Evolutionary conservation across 2,113 vertebrate genomes (phyloP), one percentile per base, ranked within the genome.

Genomic region (Hiodon alosoides): DNA sequence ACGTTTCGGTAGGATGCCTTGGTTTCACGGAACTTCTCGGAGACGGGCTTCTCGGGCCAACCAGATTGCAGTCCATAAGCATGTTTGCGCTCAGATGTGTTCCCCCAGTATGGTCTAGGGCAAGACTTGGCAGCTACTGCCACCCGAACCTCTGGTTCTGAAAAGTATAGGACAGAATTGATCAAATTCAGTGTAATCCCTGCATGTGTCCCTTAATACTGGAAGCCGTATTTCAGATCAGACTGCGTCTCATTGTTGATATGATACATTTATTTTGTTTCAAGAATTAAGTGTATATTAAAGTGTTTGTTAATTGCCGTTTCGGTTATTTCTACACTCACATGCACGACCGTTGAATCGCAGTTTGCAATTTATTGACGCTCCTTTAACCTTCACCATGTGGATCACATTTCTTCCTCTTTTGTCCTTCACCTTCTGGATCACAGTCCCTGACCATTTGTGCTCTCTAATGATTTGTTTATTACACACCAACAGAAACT

Each of bases 391-490:
- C 69, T 71, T 31, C 31, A 8, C 17, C 17, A 7, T 16, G 31
- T 2, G 55, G 48, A 57, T 58, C 74, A n/a, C 48, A 17, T 66
- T 55, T 13, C 50, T n/a, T 59, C 59, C 6, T 60, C 74, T 16
- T 3, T 6, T 67, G 10, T 9, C 2, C 5, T 11, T 3, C 46
- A 48, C 10, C 47, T 5, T 48, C 64, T 46, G 6, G 31, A 48
- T 66, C 64, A 8, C 4, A 60, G 64, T 66, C 11, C 8, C 31
- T 6, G 73, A 89, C 85, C 82, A 83, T 81, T 85, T 83, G 80
- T 69, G 78, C 78, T 82, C 77, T 82, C 83, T 84, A 81, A 85
- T 81, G 83, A 81, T 84, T 80, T 82, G 85, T 88, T 89, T 87
- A 89, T 85, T 78, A 83, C 79, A 67, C 84, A 85, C 86, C 83